phyloP scores from a whole-genome alignment of 2,797 vertebrate genomes.

The Macropodus opercularis region DNA sequence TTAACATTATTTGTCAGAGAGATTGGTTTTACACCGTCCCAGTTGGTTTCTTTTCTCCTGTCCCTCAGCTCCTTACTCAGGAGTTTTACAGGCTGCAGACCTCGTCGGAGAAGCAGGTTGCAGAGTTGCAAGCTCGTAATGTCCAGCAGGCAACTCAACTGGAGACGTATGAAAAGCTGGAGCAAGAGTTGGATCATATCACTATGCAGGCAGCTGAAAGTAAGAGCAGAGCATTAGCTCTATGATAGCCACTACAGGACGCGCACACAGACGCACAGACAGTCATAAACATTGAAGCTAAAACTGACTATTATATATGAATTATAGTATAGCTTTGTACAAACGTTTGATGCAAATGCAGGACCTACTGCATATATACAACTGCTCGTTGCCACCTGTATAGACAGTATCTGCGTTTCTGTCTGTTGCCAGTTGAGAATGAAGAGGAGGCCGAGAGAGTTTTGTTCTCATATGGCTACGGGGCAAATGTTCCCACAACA shows the following conservation, averaged over 20 bases:
- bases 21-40: no score
- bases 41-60: no score
- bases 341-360: not conserved
- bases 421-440: conserved; percentile 86
- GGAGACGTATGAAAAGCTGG: conserved; percentile 92
- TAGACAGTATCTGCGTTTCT: conserved; percentile 27
- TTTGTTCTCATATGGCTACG: conserved; percentile 96
- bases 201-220: conserved; percentile 97
- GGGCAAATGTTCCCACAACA: conserved; percentile 96
- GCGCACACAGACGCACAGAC: conserved; percentile 2
- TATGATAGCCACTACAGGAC: conserved; percentile 4
- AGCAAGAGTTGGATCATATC: conserved; percentile 95
- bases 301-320: no score
- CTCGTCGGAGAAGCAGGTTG: conserved; percentile 88
- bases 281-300: conserved; percentile 13
- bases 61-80: conserved; percentile 92
- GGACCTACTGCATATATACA: not conserved
- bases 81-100: conserved; percentile 96
- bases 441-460: conserved; percentile 96
- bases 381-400: not conserved
- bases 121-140: conserved; percentile 90
- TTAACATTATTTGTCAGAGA: not conserved
- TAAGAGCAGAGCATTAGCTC: conserved; percentile 66
- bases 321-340: not conserved
- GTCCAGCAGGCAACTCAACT: conserved; percentile 88